phyloP scores from a whole-genome alignment of 2,113 vertebrate genomes.

The Datnioides undecimradiatus region DNA sequence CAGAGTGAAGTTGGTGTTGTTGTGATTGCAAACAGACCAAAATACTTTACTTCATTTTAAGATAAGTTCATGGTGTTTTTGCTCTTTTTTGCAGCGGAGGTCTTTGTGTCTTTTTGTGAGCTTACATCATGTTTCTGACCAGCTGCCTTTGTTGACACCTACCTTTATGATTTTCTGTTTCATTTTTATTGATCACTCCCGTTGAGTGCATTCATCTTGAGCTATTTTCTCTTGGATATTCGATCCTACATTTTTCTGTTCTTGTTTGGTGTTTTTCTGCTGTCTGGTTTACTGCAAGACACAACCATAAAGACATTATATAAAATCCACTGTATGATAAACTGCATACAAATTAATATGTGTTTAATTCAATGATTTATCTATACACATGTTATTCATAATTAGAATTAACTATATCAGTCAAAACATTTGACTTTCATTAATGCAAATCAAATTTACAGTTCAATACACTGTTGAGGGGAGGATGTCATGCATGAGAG shows the following conservation, averaged over 20 bases:
- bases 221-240: background rate
- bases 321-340: no score
- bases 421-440: background rate
- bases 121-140: background rate
- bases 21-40: background rate
- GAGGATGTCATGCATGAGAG: background rate
- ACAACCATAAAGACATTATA: background rate
- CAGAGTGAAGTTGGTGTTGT: background rate
- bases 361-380: background rate
- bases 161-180: background rate
- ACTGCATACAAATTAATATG: no score
- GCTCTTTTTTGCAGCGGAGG: no score
- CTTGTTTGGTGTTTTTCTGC: background rate
- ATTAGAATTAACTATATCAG: background rate
- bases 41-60: background rate
- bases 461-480: background rate
- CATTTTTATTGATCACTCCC: background rate
- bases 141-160: background rate
- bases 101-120: no score
- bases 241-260: background rate
- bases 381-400: background rate
- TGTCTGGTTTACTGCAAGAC: background rate
- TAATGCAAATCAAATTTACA: background rate
- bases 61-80: no score
- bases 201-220: background rate